Evolutionary conservation across 2,113 vertebrate genomes (phyloP).

Genomic region (Circaetus cinerascens): DNA sequence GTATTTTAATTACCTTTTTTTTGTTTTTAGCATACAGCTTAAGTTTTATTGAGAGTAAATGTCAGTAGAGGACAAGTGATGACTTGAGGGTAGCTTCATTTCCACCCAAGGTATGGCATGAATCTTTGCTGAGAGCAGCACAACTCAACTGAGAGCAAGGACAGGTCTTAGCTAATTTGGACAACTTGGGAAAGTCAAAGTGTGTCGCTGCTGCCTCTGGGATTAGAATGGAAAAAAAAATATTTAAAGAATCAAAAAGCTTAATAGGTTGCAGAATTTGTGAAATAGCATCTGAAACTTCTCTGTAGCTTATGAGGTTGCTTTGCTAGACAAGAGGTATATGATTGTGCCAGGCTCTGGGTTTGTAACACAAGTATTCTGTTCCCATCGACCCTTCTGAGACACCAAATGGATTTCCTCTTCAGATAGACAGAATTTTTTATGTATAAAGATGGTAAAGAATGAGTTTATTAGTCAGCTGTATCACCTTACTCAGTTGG

Average conservation of each 20-base stretch:
- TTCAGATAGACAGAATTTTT: background rate
- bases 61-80: background rate
- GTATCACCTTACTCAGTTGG: background rate
- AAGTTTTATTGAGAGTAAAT: background rate
- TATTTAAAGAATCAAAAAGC: background rate
- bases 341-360: background rate
- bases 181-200: background rate
- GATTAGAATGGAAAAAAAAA: background rate
- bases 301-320: background rate
- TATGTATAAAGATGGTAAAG: background rate
- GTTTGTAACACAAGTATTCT: background rate
- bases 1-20: background rate
- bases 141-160: background rate
- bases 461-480: background rate
- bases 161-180: background rate
- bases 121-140: background rate
- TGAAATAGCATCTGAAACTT: background rate
- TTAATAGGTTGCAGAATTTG: background rate
- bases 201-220: background rate
- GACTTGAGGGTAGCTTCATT: background rate
- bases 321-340: background rate
- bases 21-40: background rate
- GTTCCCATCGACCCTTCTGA: background rate
- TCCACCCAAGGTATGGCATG: too few species aligned
- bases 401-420: background rate